Evolutionary conservation across 2,888 invertebrate genomes (phyloP), one percentile per base, ranked within the genome.

Genomic region (Sinopyrophorus schimmeli): DNA sequence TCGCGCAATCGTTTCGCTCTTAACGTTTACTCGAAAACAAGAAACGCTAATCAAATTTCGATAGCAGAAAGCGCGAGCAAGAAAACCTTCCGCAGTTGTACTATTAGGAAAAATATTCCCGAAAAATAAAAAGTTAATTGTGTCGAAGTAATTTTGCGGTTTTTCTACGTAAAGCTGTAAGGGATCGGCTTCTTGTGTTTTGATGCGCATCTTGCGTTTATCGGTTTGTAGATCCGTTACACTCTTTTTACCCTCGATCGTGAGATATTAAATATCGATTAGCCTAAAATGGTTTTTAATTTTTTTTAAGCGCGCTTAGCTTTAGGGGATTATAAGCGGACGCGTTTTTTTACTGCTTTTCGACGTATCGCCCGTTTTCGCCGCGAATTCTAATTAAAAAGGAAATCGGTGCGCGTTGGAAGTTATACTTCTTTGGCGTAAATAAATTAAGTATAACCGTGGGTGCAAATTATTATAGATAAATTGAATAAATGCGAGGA

Each of bases 171-270:
- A 5, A 9, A 18, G 16, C n/a, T 15, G 18, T 12, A 18, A 20
- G 5, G n/a, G 5, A 24, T 35, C 35, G 16, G 23, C 15, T 35
- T 35, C 35, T 35, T 24, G 24, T 23, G 35, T 23, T 35, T 35
- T 35, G 24, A 35, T 24, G 35, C 35, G 24, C 35, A 10, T 35
- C 35, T 35, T 35, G 35, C 35, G 35, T 35, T 35, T 35, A 35
- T 35, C 35, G 15, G 35, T 35, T 35, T 35, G 35, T 35, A 24
- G 35, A 35, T 35, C 35, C 35, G 35, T 35, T 35, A 35, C 35
- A 35, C 23, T 9, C n/a, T 35, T 35, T 35, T 35, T 35, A 9
- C 21, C 5, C 5, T n/a, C 23, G 5, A 24, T 35, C 24, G 14
- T 35, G 15, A 35, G 35, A 35, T 35, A 35, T 35, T 35, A 35